Evolutionary conservation across 2,113 vertebrate genomes (phyloP).

Genomic region (Paedocypris sp.): DNA sequence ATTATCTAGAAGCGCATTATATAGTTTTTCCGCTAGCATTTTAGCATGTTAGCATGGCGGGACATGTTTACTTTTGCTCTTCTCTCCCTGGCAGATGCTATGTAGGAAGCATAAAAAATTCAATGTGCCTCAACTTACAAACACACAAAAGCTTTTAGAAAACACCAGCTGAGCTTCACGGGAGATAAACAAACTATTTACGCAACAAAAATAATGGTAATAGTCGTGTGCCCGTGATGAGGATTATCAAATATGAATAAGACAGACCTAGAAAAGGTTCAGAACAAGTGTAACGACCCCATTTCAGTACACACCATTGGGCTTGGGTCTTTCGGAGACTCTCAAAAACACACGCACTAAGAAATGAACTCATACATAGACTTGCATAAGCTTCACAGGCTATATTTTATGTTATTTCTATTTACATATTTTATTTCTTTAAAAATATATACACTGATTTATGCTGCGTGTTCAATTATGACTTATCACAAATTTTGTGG

Average conservation of each 20-base stretch:
- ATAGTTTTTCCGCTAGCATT: neutral
- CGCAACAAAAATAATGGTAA: constrained; percentile 20
- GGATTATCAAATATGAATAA: constrained; percentile 23
- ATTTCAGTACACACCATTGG: constrained; percentile 1
- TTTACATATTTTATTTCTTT: too few species aligned
- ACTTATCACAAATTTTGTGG: too few species aligned
- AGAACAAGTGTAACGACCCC: constrained; percentile 17
- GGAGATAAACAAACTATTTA: constrained; percentile 17
- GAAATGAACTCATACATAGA: neutral
- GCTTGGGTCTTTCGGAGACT: neutral
- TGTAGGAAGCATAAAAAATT: constrained; percentile 31
- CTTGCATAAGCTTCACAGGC: neutral
- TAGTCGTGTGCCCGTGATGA: neutral
- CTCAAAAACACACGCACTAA: neutral
- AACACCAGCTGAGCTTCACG: neutral
- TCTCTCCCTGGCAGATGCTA: constrained; percentile 20
- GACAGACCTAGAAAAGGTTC: constrained; percentile 8
- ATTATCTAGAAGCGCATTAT: neutral
- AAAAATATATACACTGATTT: too few species aligned
- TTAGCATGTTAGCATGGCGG: neutral
- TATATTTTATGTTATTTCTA: too few species aligned
- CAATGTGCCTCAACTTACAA: constrained; percentile 18
- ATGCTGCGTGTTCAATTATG: too few species aligned
- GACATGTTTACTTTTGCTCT: neutral
- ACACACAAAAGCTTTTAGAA: constrained; percentile 37